Base-by-base conservation (phyloP, 2,797 vertebrate genomes). In the Tiaroga cobitis region DNA sequence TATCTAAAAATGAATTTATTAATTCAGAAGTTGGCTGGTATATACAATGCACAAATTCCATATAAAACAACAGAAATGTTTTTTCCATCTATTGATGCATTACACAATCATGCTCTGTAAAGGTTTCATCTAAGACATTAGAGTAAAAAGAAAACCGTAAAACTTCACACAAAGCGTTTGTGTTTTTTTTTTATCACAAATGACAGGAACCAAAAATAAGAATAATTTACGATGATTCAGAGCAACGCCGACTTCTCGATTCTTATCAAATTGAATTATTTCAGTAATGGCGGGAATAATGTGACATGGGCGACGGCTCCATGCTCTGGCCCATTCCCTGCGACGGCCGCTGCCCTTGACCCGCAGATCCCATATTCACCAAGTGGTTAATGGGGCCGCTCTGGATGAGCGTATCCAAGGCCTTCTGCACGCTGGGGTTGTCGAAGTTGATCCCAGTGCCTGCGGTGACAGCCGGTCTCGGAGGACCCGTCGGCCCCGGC, bases 381-480 rank as follows among this genome's bases (percentile, higher is more conserved):
- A 99, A 92, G 92, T 97, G 97, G 90, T 97, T 97, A 86, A 99
- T 96, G 8, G 97, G 97, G 67, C 98, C 97, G 26, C 98, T 99
- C 94, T 99, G 98, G 90, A 99, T 99, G 65, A 99, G 95, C 2
- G 98, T 99, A 93, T 99, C 98, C 84, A 99, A 95, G 68, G 98
- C 98, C 91, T 99, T 99, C 95, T 99, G 97, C 84, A 99, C 97
- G 81, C 97, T 99, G 3, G 98, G 98, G 95, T 97, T 99, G 93
- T 99, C 97, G 77, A 99, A 99, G 93, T 99, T 99, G 93, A 99
- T 99, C 24, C 96, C 96, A 0, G 94, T 89, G 78, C 92, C 92
- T 9, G 96, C 90, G 24, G 95, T 90, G 37, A 90, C 89, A 0
- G 95, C 93, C 0, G 95, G 93, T 92, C 98, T 96, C 49, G 94